phyloP scores from a whole-genome alignment of 2,888 invertebrate species.

The Drosophila cognata region DNA sequence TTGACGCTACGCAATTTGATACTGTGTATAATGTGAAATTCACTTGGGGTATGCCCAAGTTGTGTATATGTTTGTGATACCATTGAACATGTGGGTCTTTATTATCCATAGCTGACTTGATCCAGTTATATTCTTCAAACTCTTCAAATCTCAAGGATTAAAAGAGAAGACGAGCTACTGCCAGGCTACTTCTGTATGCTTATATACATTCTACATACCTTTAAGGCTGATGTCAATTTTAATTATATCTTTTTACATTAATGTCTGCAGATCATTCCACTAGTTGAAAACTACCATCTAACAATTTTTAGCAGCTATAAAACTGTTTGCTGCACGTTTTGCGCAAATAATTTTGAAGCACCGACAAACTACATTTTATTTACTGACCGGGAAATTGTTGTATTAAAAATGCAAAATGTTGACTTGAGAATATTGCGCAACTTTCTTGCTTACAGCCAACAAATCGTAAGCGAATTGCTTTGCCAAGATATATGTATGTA shows the following conservation, averaged over 20 bases:
- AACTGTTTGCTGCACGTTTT: slow-evolving; percentile 30
- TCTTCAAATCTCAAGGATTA: neutral
- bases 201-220: neutral
- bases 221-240: neutral
- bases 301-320: slow-evolving; percentile 3
- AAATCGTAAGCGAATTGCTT: slow-evolving; percentile 2
- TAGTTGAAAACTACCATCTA: neutral
- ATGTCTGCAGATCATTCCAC: neutral
- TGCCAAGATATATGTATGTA: neutral
- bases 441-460: slow-evolving; percentile 7
- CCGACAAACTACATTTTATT: slow-evolving; percentile 32
- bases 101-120: no score
- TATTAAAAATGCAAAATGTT: slow-evolving; percentile 64
- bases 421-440: slow-evolving; percentile 26
- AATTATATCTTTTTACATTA: neutral
- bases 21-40: neutral
- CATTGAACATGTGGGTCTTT: neutral
- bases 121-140: neutral
- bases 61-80: no score
- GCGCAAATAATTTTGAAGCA: slow-evolving; percentile 34
- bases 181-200: neutral
- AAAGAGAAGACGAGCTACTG: neutral
- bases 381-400: slow-evolving; percentile 49
- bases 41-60: neutral
- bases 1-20: slow-evolving; percentile 35